Base-by-base conservation (phyloP, 2,113 vertebrate genomes). In the Phodopus roborovskii region DNA sequence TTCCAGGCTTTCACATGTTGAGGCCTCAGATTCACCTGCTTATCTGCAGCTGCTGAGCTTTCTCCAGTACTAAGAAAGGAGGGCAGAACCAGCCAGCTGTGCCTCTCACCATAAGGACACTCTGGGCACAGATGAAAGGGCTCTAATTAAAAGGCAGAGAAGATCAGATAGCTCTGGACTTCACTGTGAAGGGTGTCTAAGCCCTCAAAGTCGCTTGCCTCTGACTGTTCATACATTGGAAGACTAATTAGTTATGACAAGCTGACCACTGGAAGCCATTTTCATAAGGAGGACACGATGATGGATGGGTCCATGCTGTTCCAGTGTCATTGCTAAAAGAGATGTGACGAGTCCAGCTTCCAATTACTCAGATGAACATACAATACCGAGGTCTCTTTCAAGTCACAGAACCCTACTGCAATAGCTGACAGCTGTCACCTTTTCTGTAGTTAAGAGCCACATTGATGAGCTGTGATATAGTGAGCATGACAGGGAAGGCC, bases 211-310 rank as follows among this genome's bases (percentile, higher is more conserved):
- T 97, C 73, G 77, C 97, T 97, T 97, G 94, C 94, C 98, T 98
- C 97, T 95, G 97, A 97, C 94, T 97, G 90, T 95, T 98, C 97
- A 95, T 97, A 97, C 28, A 58, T 96, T 82, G 92, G 93, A 98
- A 97, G 97, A 97, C 96, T 98, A 98, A 98, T 98, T 98, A 99
- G 96, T 96, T 98, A 95, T 97, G 98, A 98, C 98, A 98, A 97
- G 97, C 60, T 98, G 98, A 98, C 98, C 98, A 97, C 97, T 97
- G 97, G 85, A 98, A 98, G 97, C 98, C 97, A 92, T 96, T 97
- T 98, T 97, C 94, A 81, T 94, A 97, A 64, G 85, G 39, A 96
- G 95, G 97, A 97, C 97, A 98, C 58, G 83, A 95, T 97, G 98
- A 98, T 97, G 97, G 98, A 98, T 97, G 95, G 96, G 97, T 97